Conservation (phyloP, 1,140 invertebrate species). For the Zaprionus ornatus region DNA sequence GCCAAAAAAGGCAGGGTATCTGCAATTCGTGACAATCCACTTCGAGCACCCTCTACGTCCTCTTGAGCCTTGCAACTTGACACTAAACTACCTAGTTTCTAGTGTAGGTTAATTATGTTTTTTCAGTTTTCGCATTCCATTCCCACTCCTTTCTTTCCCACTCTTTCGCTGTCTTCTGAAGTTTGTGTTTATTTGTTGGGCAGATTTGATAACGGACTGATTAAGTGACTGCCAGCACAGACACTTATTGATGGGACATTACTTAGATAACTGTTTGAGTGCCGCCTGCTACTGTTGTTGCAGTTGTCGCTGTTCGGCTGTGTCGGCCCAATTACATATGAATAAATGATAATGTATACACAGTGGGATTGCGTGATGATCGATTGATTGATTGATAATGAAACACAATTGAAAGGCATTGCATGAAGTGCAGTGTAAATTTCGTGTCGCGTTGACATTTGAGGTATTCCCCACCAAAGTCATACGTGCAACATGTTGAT, state of each 20-base stretch:
- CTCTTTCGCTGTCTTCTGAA: neutral
- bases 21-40: neutral
- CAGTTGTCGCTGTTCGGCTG: conserved; percentile 23
- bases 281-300: conserved; percentile 3
- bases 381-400: conserved; percentile 33
- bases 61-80: neutral
- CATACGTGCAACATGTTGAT: neutral
- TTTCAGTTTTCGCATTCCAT: neutral
- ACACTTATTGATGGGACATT: conserved; percentile 67
- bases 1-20: neutral
- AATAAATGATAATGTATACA: conserved; percentile 1
- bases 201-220: conserved; percentile 48
- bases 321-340: conserved; percentile 25
- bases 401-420: neutral
- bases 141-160: neutral
- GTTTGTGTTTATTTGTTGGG: conserved; percentile 16
- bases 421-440: conserved; percentile 6
- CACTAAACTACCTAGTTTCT: neutral
- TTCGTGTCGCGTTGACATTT: neutral
- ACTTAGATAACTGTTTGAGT: conserved; percentile 53
- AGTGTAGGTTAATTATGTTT: conserved; percentile 7
- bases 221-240: conserved; percentile 52
- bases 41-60: neutral
- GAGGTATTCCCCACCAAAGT: neutral
- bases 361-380: conserved; percentile 14